These are phyloP conservation scores for Cricetomys ansorgei DNA, from an alignment of 2,113 vertebrate genomes.

Conservation along the genomic window DNA sequence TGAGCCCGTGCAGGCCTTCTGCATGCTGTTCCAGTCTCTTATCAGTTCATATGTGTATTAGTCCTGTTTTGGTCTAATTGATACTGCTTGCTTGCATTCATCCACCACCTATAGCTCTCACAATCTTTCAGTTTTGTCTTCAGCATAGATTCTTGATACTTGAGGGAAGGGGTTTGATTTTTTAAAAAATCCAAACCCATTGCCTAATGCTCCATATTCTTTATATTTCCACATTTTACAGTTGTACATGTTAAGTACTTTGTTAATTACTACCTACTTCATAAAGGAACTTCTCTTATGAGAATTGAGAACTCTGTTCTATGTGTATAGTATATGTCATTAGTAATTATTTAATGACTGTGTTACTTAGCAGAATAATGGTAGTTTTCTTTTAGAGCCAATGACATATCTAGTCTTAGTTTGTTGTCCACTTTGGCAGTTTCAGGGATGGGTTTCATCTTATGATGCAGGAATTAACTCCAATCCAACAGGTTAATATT, in stretches of 20 bases:
- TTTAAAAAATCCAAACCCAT: background rate
- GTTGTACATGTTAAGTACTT: background rate
- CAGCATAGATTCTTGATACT: background rate
- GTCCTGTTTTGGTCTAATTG: background rate
- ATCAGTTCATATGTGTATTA: background rate
- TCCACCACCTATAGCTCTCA: background rate
- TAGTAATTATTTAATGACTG: background rate
- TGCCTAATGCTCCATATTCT: background rate
- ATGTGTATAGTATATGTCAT: no score
- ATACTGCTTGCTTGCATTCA: background rate
- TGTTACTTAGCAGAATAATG: background rate
- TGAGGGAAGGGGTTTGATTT: background rate
- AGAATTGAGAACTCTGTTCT: background rate
- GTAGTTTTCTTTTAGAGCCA: background rate
- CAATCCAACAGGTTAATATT: background rate
- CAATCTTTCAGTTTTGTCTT: background rate
- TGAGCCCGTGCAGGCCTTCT: background rate
- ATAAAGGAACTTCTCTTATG: background rate
- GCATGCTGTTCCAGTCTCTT: background rate
- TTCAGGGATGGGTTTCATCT: background rate
- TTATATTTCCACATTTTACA: background rate
- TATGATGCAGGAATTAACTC: accelerated
- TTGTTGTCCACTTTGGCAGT: background rate
- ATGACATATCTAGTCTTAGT: background rate
- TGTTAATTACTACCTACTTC: background rate